A percentile compares a stretch with the other conserved stretches of the same genome.
These are phyloP conservation scores for Drosophila rufa DNA, from an alignment of 1,140 invertebrate genomes.

Conservation along the genomic window DNA sequence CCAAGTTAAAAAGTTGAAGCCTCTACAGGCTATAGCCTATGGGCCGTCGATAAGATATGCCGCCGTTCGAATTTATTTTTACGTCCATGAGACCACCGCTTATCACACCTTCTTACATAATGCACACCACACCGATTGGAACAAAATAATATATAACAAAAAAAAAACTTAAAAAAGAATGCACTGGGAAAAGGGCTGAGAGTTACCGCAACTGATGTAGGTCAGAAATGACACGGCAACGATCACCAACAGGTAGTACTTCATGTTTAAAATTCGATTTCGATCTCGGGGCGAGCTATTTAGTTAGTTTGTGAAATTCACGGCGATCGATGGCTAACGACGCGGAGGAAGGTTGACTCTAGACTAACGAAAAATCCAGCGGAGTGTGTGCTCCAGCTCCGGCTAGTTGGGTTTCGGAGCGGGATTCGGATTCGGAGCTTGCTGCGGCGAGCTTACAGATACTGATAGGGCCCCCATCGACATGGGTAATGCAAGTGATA, in stretches of 20 bases:
- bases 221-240: constrained; percentile 56
- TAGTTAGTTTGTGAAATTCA: not conserved
- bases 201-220: constrained; percentile 70
- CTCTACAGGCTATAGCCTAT: not conserved
- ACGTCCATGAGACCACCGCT: constrained; percentile 17
- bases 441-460: constrained; percentile 1
- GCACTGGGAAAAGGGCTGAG: not conserved
- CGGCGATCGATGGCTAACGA: constrained; percentile 12
- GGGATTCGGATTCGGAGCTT: not conserved
- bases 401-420: not conserved
- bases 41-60: constrained; percentile 24
- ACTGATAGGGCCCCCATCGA: constrained; percentile 4
- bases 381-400: not conserved
- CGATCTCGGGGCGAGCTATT: not conserved
- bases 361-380: constrained; percentile 10
- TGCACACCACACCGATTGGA: constrained; percentile 8
- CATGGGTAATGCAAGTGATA: constrained; percentile 8
- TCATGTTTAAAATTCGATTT: constrained; percentile 46
- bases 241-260: constrained; percentile 53
- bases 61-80: constrained; percentile 9
- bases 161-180: not conserved
- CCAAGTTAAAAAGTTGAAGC: constrained; percentile 1
- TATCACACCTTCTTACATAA: constrained; percentile 46
- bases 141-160: not conserved
- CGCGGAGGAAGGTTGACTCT: constrained; percentile 4